phyloP scores from a whole-genome alignment of 2,113 vertebrate genomes.

The Cololabis saira region DNA sequence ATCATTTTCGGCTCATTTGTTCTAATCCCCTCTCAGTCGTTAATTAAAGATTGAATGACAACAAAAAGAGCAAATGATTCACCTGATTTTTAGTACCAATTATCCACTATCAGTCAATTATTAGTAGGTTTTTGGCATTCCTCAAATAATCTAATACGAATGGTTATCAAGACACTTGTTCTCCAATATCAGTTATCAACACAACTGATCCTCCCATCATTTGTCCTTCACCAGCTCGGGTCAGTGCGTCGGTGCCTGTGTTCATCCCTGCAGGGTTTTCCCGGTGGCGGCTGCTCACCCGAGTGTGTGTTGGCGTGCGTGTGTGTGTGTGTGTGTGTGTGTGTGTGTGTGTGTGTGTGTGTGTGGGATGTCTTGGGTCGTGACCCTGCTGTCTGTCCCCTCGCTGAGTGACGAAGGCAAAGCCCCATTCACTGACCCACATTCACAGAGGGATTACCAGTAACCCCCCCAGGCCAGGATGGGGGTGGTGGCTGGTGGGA shows the following conservation, averaged over 20 bases:
- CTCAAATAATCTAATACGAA: too few relatives aligned
- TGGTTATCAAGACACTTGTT: too few relatives aligned
- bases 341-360: constrained; percentile 16
- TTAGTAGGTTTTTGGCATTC: too few relatives aligned
- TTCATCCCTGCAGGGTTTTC: constrained; percentile 24
- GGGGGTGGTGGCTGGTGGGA: constrained; percentile 4
- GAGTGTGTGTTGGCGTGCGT: constrained; percentile 13
- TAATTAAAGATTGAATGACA: too few relatives aligned
- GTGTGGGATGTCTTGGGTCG: constrained; percentile 49
- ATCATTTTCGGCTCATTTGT: too few relatives aligned
- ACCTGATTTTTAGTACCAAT: too few relatives aligned
- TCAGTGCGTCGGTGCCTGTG: constrained; percentile 8
- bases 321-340: constrained; percentile 8
- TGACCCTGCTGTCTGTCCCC: constrained; percentile 69
- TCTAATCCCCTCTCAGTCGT: too few relatives aligned
- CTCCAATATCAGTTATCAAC: not conserved
- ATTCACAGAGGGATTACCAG: constrained; percentile 73
- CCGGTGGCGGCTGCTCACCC: constrained; percentile 21
- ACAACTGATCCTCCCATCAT: not conserved
- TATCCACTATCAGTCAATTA: too few relatives aligned
- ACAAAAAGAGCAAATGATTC: too few relatives aligned
- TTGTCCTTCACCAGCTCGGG: not conserved
- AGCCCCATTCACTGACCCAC: constrained; percentile 74
- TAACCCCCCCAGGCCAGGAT: constrained; percentile 44
- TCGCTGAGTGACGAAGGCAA: constrained; percentile 68